Conservation (phyloP, 92 coral and sea anemone species). For the Scolanthus callimorphus region DNA sequence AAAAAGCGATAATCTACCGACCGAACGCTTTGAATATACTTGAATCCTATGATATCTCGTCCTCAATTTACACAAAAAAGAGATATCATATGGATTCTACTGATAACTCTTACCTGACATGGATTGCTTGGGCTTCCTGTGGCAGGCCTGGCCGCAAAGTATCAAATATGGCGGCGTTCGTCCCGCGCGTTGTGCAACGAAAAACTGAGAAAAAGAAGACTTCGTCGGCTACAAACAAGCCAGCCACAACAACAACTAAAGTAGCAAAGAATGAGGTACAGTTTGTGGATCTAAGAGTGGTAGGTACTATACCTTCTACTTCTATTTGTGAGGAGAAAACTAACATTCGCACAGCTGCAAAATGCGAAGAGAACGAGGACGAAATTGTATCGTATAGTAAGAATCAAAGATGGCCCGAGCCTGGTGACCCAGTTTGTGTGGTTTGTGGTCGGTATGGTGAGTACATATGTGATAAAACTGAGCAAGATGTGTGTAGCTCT, state of each 20-base stretch:
- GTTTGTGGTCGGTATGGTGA: constrained; percentile 91
- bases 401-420: constrained; percentile 90
- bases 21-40: too few relatives aligned
- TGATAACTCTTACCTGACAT: too few relatives aligned
- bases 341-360: not conserved
- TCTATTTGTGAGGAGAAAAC: not conserved
- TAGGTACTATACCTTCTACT: not conserved
- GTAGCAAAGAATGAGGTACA: not conserved
- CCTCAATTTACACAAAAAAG: too few relatives aligned
- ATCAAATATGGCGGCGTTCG: constrained; percentile 39
- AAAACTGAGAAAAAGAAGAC: constrained; percentile 3
- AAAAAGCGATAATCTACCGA: too few relatives aligned
- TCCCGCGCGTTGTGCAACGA: constrained; percentile 21
- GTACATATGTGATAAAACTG: constrained; percentile 89
- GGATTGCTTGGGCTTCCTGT: too few relatives aligned
- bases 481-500: constrained; percentile 84
- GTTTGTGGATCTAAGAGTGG: constrained; percentile 11
- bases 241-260: not conserved
- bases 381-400: constrained; percentile 76
- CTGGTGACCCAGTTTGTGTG: constrained; percentile 89
- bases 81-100: too few relatives aligned
- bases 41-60: too few relatives aligned
- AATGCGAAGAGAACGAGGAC: constrained; percentile 47
- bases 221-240: too few relatives aligned
- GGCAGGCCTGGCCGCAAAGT: too few relatives aligned